Conservation (phyloP, 2,113 vertebrate genomes). For the Dissostichus mawsoni region DNA sequence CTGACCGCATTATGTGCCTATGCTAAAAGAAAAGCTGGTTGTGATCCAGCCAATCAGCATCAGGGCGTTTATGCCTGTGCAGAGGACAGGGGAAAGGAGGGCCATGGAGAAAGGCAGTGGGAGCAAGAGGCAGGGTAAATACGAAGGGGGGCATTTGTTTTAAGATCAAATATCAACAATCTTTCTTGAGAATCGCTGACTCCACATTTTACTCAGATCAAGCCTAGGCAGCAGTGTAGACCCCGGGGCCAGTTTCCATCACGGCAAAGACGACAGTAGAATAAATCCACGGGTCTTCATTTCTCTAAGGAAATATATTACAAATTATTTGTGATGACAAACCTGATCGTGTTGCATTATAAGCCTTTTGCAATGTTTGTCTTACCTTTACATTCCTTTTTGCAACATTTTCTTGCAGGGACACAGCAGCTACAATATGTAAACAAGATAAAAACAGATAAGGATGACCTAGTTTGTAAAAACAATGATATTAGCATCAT, state of each 20-base stretch:
- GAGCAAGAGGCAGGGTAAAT: too few relatives aligned
- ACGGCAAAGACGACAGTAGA: constrained; percentile 44
- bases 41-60: too few relatives aligned
- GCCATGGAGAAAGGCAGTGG: too few relatives aligned
- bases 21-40: too few relatives aligned
- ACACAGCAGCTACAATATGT: background rate
- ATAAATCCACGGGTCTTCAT: background rate
- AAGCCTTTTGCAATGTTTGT: background rate
- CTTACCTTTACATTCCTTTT: constrained; percentile 16
- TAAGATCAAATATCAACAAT: background rate
- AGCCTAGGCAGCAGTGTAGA: too few relatives aligned
- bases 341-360: background rate
- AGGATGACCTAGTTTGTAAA: too few relatives aligned
- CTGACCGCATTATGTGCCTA: too few relatives aligned
- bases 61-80: too few relatives aligned
- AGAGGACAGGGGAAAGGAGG: too few relatives aligned
- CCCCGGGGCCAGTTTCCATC: constrained; percentile 24
- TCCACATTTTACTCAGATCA: too few relatives aligned
- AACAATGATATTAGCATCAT: too few relatives aligned
- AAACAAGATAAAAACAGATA: background rate
- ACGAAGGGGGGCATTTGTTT: too few relatives aligned
- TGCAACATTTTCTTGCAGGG: background rate
- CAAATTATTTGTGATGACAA: background rate
- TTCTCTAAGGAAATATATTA: constrained; percentile 21
- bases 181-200: background rate